Base-by-base conservation (phyloP, 2,888 invertebrate genomes). In the Aphelenchoides bicaudatus region DNA sequence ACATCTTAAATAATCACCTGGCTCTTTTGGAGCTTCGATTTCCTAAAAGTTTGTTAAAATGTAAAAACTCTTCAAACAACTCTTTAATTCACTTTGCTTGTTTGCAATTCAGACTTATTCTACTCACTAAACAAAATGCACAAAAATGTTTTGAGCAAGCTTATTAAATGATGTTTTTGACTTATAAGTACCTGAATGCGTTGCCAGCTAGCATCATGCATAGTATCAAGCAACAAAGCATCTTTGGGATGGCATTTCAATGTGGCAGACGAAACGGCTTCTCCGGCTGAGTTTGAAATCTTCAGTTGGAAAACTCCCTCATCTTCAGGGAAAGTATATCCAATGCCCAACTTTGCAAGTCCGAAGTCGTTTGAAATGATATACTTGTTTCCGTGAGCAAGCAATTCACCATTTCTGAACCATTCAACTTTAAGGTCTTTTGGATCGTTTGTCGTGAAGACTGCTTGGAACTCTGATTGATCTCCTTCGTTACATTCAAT, bases 291-390 rank as follows among this genome's bases (percentile, higher is more conserved):
- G 79, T 98, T 98, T 2, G 79, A 79, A 37, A 93, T 92, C 58
- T 91, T 86, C 80, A 93, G 91, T 1, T 92, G 93, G 81, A 94
- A 94, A 37, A 91, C 90, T 46, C 94, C 94, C 1, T 91, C 90
- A 82, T 96, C 96, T 81, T 91, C 91, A 23, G 92, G 91, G 58
- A 61, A 74, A 4, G 79, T 68, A 73, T 89, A 88, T 53, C 84
- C 87, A 63, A 92, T 86, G 78, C 91, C 91, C 72, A 98, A 83
- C 23, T 91, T 87, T 10, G 94, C 89, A 78, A 88, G 90, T 61
- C 96, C 96, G 81, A 98, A 96, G 80, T 98, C 96, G 78, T 92
- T 90, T n/a, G 88, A 89, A 30, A 90, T 88, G 80, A 91, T 72
- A 61, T 76, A 78, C 58, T 78, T 78, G 8, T 70, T 71, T 34